Evolutionary conservation across 1,140 invertebrate species (phyloP).

Genomic region (Hypothenemus hampei): DNA sequence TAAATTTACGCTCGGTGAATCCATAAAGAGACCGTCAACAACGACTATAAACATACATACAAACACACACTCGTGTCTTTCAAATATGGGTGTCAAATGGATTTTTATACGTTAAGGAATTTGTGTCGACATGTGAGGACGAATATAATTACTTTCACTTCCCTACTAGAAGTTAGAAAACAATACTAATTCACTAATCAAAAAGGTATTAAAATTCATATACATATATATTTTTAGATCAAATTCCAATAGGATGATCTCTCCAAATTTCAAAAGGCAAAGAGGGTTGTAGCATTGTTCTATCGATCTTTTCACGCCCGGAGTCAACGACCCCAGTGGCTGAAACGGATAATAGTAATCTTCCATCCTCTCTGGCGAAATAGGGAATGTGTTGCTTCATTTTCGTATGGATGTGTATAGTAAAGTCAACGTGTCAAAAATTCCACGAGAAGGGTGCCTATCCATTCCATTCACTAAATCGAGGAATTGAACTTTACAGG

Average conservation of each 20-base stretch:
- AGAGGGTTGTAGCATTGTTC: conserved; percentile 12
- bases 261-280: not conserved
- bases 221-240: not conserved
- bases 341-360: conserved; percentile 2
- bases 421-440: not conserved
- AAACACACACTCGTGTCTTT: no score
- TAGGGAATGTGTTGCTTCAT: not conserved
- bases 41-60: no score
- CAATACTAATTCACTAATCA: not conserved
- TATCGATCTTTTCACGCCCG: conserved; percentile 7
- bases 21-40: no score
- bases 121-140: not conserved
- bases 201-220: not conserved
- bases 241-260: not conserved
- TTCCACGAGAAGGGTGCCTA: no score
- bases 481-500: no score
- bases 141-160: not conserved
- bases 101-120: not conserved
- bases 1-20: conserved; percentile 3
- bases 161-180: not conserved
- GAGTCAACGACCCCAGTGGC: conserved; percentile 15
- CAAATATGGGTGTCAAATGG: not conserved
- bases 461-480: no score
- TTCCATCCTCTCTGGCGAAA: not conserved
- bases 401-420: not conserved